Evolutionary conservation across 2,888 invertebrate species (phyloP), one percentile per base, ranked within the genome.

Genomic region (Acanthococcus lagerstroemiae): DNA sequence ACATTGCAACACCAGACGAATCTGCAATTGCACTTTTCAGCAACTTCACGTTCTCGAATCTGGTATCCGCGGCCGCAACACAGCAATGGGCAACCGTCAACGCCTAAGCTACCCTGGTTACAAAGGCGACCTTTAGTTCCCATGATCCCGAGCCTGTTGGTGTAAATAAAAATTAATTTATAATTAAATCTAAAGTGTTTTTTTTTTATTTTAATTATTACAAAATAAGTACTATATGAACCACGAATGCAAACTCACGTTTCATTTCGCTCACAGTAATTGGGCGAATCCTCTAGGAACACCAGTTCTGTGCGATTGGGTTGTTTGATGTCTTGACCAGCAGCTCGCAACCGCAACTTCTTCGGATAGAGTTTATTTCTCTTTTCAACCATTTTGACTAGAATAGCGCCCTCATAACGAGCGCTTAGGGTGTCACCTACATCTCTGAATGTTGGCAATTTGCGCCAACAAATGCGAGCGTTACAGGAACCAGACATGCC

Each of bases 401-500:
- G 84, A 19, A 88, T 88, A 55, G 93, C 92, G 4, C 92, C 91
- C 74, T 94, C 92, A 76, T 91, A 93, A 73, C 87, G 81, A 55
- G 86, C 84, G 68, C 86, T 83, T 56, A 94, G 80, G 0, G 84
- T 84, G 68, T 88, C 85, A 0, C 90, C 92, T 4, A 93, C 87
- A 69, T 82, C 76, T 26, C 88, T 79, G 73, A 94, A 86, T 46
- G 85, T 81, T 4, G 88, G 86, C 72, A 94, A 79, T 68, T 87
- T 84, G 70, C 90, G 81, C 94, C 94, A 94, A 76, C 94, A 94
- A 6, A 93, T 90, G 55, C 89, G 82, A 70, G 91, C 85, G 48
- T 90, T 90, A 77, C 94, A 94, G 3, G 92, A 92, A 0, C 92
- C 93, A 0, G 92, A 92, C 80, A 94, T 91, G 24, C 94, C 93